Base-by-base conservation (phyloP, 1,140 invertebrate species). In the Orchestia grillus region DNA sequence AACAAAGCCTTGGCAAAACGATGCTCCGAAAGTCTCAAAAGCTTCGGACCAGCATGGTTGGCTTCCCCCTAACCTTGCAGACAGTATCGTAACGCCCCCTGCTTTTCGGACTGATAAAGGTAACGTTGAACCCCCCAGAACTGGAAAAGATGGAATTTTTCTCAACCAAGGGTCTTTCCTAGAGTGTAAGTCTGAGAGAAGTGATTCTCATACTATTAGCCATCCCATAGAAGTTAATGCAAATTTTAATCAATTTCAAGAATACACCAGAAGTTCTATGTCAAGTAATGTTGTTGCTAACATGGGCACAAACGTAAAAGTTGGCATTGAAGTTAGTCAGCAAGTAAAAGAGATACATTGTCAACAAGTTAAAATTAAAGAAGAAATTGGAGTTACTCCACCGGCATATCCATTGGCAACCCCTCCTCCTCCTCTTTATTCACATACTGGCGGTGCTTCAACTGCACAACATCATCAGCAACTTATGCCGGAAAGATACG, bases 401-500 rank as follows among this genome's bases (percentile, higher is more conserved):
- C 88, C 88, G 36, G 28, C 88, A 90, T 90, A 90, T 90, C 88
- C 88, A 90, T 28, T 90, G 43, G 88, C 43, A 42, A 90, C 88
- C 15, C 88, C 88, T 90, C 88, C 88, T 42, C 88, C 87, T 87
- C 88, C 88, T 90, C 88, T 90, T 28, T 90, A 90, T 90, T 44
- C 88, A 41, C 88, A 90, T 44, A 41, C n/a, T 42, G 43, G n/a
- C n/a, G n/a, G 43, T 41, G n/a, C 43, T 42, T 15, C 88, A 4
- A 90, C 42, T 90, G n/a, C 41, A 90, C 88, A 90, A 36, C 88
- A 90, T 90, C 88, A 90, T 90, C 88, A 90, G 42, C 88, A 90
- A 90, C 41, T 90, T 90, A 41, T 90, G 43, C 88, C 88, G 4
- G 88, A 90, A 42, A 42, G 41, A 90, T 90, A 90, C 43, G 88